Base-by-base conservation (phyloP, 2,888 invertebrate genomes). In the Pammene fasciana region DNA sequence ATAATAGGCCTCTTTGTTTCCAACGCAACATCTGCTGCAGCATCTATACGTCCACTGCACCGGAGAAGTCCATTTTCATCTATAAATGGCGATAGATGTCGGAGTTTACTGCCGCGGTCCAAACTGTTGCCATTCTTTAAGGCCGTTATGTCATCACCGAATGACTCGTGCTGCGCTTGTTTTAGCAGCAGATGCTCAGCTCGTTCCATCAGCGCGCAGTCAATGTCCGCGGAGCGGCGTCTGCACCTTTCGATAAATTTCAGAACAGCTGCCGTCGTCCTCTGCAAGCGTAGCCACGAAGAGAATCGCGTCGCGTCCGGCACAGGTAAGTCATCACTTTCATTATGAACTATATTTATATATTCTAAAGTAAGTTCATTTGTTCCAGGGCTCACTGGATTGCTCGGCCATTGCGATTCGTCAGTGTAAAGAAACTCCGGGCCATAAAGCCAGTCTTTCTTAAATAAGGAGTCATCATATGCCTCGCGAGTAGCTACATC, bases 401-500 rank as follows among this genome's bases (percentile, higher is more conserved):
- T 34, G 34, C n/a, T 34, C n/a, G 54, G 54, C 54, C 54, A 54
- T 8, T n/a, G 34, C 34, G 34, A 34, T 54, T 34, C 54, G 34
- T 54, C 34, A 34, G 26, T 13, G 8, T 54, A 36, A 14, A 60
- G 36, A 46, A 60, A 60, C 1, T 46, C 10, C 1, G 60, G 60
- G 8, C 60, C 60, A 1, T n/a, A 14, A 14, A 48, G 34, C 60
- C 48, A 60, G 36, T 60, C 46, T 8, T 34, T 34, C 3, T n/a
- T n/a, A n/a, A 16, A 46, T n/a, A 46, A 14, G n/a, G n/a, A 9
- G 34, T 14, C 0, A 34, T 34, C n/a, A 26, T 34, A 60, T 13
- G 60, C 18, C 10, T 60, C 48, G 34, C 48, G 26, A 1, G 48
- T 61, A 16, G 50, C 61, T 36, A 62, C 36, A 52, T 62, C 61